A percentile compares a stretch with the other conserved stretches of the same genome.
Conservation (phyloP, 1,140 invertebrate species). For the Heterodera schachtii region DNA sequence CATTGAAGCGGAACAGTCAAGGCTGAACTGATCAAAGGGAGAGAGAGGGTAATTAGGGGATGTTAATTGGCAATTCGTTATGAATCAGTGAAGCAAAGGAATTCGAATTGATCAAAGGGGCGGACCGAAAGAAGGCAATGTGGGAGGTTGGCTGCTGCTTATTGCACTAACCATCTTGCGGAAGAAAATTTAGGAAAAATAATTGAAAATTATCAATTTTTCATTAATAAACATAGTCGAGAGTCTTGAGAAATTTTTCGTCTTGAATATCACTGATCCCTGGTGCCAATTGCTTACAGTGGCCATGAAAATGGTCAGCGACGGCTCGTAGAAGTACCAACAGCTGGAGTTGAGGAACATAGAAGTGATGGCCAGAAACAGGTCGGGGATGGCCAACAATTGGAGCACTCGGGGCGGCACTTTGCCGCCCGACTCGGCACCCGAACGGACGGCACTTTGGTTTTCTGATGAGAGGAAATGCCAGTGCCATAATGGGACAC, state of each 20-base stretch:
- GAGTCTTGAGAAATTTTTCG: too few relatives aligned
- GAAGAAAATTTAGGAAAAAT: too few relatives aligned
- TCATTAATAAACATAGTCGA: too few relatives aligned
- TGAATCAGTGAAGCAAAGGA: too few relatives aligned
- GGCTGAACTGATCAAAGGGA: not conserved
- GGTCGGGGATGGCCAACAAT: not conserved
- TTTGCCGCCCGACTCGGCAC: not conserved
- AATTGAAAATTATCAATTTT: too few relatives aligned
- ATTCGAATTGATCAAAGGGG: too few relatives aligned
- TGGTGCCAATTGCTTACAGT: not conserved
- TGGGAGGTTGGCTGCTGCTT: too few relatives aligned
- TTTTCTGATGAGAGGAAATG: not conserved
- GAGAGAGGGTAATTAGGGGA: too few relatives aligned
- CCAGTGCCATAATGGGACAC: too few relatives aligned
- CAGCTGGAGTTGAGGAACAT: conserved; percentile 2
- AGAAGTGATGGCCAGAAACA: conserved; percentile 19
- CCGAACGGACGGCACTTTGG: not conserved
- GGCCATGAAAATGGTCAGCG: conserved; percentile 2
- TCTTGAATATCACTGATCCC: too few relatives aligned
- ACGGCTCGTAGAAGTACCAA: conserved; percentile 20
- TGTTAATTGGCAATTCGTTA: too few relatives aligned
- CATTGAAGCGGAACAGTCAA: conserved; percentile 2
- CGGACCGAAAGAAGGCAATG: too few relatives aligned
- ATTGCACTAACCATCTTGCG: not conserved
- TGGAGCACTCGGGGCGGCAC: not conserved